Conservation (phyloP, 2,888 invertebrate genomes). For the Hydropsyche betteni region DNA sequence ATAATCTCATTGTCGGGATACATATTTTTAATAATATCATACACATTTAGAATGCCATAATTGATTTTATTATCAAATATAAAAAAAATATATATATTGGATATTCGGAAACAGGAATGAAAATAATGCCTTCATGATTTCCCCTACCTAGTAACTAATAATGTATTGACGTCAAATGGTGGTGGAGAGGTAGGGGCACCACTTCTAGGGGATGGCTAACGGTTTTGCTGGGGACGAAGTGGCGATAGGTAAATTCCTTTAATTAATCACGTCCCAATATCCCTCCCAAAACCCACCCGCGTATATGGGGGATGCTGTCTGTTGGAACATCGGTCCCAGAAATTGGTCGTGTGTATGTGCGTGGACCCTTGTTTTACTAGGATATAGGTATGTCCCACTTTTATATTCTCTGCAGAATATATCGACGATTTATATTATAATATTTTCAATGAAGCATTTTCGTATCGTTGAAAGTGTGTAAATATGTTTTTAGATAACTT, state of each 20-base stretch:
- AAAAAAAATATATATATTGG: no score
- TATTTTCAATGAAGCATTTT: neutral
- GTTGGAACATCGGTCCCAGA: no score
- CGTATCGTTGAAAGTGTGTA: no score
- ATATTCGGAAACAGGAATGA: neutral
- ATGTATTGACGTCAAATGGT: conserved; percentile 45
- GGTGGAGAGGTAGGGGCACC: conserved; percentile 26
- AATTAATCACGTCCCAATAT: conserved; percentile 51
- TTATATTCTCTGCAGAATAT: neutral
- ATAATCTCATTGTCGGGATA: no score
- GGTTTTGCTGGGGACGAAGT: conserved; percentile 46
- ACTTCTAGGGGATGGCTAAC: conserved; percentile 33
- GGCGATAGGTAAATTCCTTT: conserved; percentile 52
- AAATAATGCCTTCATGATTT: conserved; percentile 45
- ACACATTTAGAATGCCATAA: no score
- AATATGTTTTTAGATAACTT: no score
- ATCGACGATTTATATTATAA: neutral
- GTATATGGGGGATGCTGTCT: no score
- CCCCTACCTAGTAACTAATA: conserved; percentile 45
- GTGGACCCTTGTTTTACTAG: neutral
- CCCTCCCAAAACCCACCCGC: conserved; percentile 10
- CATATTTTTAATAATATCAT: no score
- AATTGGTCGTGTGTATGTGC: neutral
- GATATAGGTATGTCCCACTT: neutral
- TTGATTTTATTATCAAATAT: no score